Evolutionary conservation across 2,888 invertebrate species (phyloP).

Genomic region (Melanchra persicariae): DNA sequence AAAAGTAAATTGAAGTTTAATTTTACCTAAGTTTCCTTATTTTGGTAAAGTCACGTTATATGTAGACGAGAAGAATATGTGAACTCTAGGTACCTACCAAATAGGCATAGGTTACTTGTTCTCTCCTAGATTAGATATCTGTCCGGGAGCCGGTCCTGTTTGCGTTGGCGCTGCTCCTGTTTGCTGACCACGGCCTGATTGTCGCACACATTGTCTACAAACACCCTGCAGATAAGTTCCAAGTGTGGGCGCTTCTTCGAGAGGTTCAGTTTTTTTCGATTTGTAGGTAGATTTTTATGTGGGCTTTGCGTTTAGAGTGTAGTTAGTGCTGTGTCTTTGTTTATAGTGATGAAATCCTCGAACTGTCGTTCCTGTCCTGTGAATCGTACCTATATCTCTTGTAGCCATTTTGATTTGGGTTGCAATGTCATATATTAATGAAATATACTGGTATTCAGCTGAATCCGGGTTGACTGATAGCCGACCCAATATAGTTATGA

Average conservation of each 20-base stretch:
- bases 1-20: conserved; percentile 22
- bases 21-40: background rate
- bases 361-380: too few relatives aligned
- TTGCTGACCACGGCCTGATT: conserved; percentile 76
- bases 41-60: too few relatives aligned
- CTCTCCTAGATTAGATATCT: background rate
- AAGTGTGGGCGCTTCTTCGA: conserved; percentile 32
- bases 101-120: background rate
- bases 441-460: too few relatives aligned
- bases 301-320: too few relatives aligned
- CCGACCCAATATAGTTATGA: too few relatives aligned
- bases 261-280: conserved; percentile 20
- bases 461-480: too few relatives aligned
- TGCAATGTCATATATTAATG: too few relatives aligned
- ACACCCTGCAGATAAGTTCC: conserved; percentile 57
- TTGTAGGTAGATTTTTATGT: too few relatives aligned
- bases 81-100: background rate
- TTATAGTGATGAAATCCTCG: too few relatives aligned
- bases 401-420: too few relatives aligned
- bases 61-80: background rate
- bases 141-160: conserved; percentile 77
- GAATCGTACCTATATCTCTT: too few relatives aligned
- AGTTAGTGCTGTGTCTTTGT: too few relatives aligned
- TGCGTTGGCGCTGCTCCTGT: conserved; percentile 80
- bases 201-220: conserved; percentile 74